Evolutionary conservation across 2,888 invertebrate genomes (phyloP), one percentile per base, ranked within the genome.

Genomic region (Nemoura dubitans): DNA sequence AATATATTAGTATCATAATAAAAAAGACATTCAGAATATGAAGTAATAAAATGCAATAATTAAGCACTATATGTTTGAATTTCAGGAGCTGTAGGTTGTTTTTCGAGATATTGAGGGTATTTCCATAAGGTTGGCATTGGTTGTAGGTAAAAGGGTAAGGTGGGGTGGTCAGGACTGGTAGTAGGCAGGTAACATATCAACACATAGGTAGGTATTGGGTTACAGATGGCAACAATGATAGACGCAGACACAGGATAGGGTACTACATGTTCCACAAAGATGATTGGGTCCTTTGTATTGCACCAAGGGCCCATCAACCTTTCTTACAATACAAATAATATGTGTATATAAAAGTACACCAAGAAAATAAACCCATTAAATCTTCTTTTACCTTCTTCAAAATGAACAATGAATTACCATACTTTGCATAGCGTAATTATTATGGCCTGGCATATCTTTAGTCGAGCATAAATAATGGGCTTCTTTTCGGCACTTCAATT

Each of bases 221-320:
- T 89, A 89, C 89, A 90, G 89, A 90, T 76, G 84, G 94, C 93
- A 94, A 95, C 94, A 95, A 95, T 95, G 95, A 93, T 92, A 94
- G 95, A 96, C 95, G 95, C 94, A 95, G 95, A 95, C 95, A 95
- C 94, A 94, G 94, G 94, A 95, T n/a, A 94, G 94, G 93, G 93
- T 93, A 59, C 59, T 93, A 93, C 26, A 84, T 59, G 84, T 59
- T 83, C 42, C 26, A 59, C 26, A 81, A 84, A 84, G 84, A 84
- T 84, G 84, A 29, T 28, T 28, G 84, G 59, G 26, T 27, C 27
- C 28, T 78, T 81, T 81, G 28, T 29, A 81, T 30, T 59, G 59
- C 14, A 59, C 21, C 59, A 59, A 59, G 59, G 59, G 59, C 81
- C 81, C 28, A 30, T 30, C n/a, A 27, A 81, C 28, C 81, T 84